Conservation (phyloP, 2,113 vertebrate genomes). For the Ciconia boyciana region DNA sequence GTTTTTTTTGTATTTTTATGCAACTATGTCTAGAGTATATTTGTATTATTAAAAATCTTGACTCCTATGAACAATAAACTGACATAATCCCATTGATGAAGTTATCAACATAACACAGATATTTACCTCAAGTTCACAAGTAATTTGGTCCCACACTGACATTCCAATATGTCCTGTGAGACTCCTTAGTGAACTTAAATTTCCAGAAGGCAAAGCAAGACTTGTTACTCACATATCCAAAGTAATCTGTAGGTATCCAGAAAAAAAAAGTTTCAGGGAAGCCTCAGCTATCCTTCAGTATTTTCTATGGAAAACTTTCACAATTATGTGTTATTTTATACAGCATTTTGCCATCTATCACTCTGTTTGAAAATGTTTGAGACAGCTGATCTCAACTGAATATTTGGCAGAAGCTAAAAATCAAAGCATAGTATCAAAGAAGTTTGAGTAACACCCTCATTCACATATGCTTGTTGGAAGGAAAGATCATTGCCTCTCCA, state of each 20-base stretch:
- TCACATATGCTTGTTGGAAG: not conserved
- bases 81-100: not conserved
- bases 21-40: too few relatives aligned
- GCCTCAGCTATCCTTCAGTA: not conserved
- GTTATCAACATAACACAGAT: not conserved
- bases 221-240: not conserved
- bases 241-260: not conserved
- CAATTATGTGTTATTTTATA: not conserved
- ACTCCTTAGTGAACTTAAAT: not conserved
- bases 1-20: not conserved
- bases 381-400: not conserved
- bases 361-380: not conserved
- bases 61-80: not conserved
- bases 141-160: not conserved
- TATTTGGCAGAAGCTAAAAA: not conserved
- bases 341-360: not conserved
- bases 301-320: not conserved
- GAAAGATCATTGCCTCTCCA: not conserved
- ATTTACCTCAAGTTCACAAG: not conserved
- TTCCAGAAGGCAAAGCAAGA: not conserved
- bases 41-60: not conserved
- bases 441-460: not conserved
- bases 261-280: not conserved
- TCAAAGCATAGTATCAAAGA: not conserved
- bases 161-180: not conserved